Conservation (phyloP, 2,797 vertebrate genomes). For the Psittacula echo region DNA sequence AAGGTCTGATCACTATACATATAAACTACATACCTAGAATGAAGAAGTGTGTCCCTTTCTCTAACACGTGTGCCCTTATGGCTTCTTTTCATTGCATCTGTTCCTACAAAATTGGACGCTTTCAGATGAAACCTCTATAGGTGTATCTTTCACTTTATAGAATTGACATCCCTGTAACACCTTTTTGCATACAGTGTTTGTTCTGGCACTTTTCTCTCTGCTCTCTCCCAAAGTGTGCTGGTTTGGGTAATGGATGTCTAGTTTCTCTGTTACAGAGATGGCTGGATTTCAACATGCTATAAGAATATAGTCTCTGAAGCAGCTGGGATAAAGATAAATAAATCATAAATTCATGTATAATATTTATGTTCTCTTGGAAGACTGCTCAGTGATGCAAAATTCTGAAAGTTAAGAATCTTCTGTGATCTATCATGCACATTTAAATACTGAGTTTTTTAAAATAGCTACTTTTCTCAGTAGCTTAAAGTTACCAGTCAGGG, state of each 20-base stretch:
- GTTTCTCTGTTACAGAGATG: neutral
- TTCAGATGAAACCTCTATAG: neutral
- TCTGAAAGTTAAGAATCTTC: neutral
- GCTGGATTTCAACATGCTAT: neutral
- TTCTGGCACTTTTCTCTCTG: neutral
- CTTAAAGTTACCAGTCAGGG: neutral
- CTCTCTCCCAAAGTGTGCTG: neutral
- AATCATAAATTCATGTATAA: neutral
- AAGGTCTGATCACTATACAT: neutral
- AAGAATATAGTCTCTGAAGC: neutral
- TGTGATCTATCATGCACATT: neutral
- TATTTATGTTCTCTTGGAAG: slow-evolving; percentile 22
- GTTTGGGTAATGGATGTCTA: neutral
- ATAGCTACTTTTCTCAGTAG: neutral
- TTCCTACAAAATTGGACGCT: neutral
- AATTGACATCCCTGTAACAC: neutral
- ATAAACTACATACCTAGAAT: neutral
- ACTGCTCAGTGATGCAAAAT: neutral
- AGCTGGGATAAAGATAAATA: neutral
- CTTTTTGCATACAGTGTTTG: neutral
- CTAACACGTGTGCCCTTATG: neutral
- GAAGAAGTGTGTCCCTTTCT: neutral
- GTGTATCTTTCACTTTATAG: neutral
- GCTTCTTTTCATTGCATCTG: neutral
- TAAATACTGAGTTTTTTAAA: neutral